Evolutionary conservation across 2,113 vertebrate genomes (phyloP).

Genomic region (Stigmatopora nigra): DNA sequence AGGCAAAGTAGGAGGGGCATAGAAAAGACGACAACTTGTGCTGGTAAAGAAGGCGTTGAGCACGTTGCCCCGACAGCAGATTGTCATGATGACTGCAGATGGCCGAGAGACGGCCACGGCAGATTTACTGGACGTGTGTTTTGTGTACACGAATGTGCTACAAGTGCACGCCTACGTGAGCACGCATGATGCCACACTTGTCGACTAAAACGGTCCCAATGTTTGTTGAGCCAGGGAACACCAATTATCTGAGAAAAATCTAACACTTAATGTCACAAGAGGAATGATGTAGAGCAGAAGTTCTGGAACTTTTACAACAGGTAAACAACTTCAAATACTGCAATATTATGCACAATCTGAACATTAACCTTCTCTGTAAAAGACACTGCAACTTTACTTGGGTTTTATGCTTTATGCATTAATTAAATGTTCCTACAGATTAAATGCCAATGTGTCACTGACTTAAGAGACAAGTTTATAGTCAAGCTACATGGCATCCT

Average conservation of each 20-base stretch:
- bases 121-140: conserved; percentile 40
- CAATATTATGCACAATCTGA: too few relatives aligned
- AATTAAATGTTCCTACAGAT: too few relatives aligned
- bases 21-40: conserved; percentile 14
- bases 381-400: too few relatives aligned
- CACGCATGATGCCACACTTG: conserved; percentile 24
- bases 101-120: conserved; percentile 39
- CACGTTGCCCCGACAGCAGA: conserved; percentile 39
- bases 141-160: conserved; percentile 17
- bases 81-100: conserved; percentile 59
- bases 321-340: too few relatives aligned
- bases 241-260: neutral
- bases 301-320: too few relatives aligned
- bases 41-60: conserved; percentile 38
- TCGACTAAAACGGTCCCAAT: conserved; percentile 28
- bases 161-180: conserved; percentile 25
- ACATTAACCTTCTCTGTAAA: too few relatives aligned
- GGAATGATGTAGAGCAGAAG: too few relatives aligned
- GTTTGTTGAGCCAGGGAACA: neutral
- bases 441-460: too few relatives aligned
- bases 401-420: too few relatives aligned
- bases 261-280: neutral
- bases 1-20: conserved; percentile 1
- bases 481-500: too few relatives aligned
- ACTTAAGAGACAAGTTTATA: too few relatives aligned